Evolutionary conservation across 2,797 vertebrate species (phyloP), one percentile per base, ranked within the genome.

Genomic region (Perodicticus potto): DNA sequence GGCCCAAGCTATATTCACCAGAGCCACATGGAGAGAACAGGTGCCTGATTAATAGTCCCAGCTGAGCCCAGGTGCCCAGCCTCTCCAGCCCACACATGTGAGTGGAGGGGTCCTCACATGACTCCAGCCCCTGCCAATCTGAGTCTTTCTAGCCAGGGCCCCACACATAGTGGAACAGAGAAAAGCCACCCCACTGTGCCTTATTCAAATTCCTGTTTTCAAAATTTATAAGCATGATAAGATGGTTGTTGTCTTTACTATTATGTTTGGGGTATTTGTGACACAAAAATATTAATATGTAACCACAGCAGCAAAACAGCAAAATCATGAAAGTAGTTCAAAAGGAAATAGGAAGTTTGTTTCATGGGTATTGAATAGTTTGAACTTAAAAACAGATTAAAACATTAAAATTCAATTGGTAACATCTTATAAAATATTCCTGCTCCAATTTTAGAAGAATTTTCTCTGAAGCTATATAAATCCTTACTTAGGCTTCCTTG

Each of bases 1-100:
- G 69, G 17, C 69, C 9, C 34, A 2, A 0, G 10, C 23, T 32
- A 5, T 4, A 14, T 3, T 27, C 53, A 20, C 11, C 2, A 2
- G 10, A 86, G 57, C 5, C 22, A 4, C 72, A 25, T 0, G 27
- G 20, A 57, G 32, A 83, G 8, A n/a, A 3, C 11, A 16, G 3
- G 7, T 9, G 17, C 37, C 45, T 69, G 34, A 45, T 72, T 20
- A n/a, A 7, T 0, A 34, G 34, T 20, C 9, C 40, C 90, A 32
- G 53, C 89, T 63, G 25, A 78, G 32, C 43, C 43, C n/a, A 17
- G 13, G 43, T 9, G 37, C 59, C 32, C 4, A 19, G 23, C 5
- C 34, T 80, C 20, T 13, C 78, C 40, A 29, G 9, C 43, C 61
- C 45, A 9, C 29, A 13, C 10, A 17, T 16, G 22, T 19, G 7